These are phyloP conservation scores for Falco columbarius DNA, from an alignment of 2,797 vertebrate species.

Conservation along the genomic window DNA sequence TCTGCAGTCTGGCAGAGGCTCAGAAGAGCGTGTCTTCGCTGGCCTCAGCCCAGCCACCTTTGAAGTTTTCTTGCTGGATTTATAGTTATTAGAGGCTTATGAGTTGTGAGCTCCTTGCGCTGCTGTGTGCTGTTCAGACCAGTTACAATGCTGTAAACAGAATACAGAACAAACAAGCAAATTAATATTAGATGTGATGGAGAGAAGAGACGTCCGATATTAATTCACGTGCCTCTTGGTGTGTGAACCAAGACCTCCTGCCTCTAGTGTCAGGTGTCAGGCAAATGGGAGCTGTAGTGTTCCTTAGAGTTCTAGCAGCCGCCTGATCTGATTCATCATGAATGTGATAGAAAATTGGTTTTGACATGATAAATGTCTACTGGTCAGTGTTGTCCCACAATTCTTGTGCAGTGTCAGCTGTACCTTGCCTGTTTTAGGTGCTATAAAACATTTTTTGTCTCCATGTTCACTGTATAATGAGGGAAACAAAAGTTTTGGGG, in stretches of 20 bases:
- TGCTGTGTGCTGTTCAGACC: background rate
- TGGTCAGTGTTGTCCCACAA: background rate
- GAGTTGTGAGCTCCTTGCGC: background rate
- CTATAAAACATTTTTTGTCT: background rate
- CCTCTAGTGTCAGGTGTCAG: background rate
- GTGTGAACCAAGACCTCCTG: background rate
- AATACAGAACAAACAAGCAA: background rate
- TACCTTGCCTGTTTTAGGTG: background rate
- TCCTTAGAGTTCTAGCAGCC: background rate
- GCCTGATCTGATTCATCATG: background rate
- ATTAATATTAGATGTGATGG: background rate
- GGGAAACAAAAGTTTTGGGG: background rate
- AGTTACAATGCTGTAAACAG: background rate
- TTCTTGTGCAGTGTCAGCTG: background rate
- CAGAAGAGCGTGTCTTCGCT: fast-evolving
- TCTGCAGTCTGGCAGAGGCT: background rate
- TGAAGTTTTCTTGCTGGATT: background rate
- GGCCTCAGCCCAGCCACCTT: background rate
- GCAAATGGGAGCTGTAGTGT: background rate
- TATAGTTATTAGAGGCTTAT: background rate
- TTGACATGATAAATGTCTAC: background rate
- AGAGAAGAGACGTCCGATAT: background rate
- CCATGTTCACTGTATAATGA: fast-evolving
- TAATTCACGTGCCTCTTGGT: fast-evolving
- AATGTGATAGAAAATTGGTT: background rate